Evolutionary conservation across 1,140 invertebrate species (phyloP), one percentile per base, ranked within the genome.

Genomic region (Ostrea edulis): DNA sequence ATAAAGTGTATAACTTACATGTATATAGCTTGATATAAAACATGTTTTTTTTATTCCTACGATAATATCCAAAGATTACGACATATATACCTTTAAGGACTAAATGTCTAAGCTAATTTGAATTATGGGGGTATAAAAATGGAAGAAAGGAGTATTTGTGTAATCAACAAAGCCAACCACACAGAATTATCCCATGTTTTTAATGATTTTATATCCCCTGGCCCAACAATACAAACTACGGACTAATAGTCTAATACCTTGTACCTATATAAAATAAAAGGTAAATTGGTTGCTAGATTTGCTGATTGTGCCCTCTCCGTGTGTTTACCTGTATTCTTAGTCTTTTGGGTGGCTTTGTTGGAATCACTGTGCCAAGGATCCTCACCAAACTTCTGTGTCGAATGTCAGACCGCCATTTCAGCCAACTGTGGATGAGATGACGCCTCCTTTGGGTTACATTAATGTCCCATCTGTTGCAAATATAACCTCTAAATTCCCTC

Each of bases 311-410:
- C 9, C n/a, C 9, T 3, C 0, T 7, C 9, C 11, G 7, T 81
- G 20, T n/a, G 3, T n/a, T 84, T 20, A 92, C 91, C 88, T 92
- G 91, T 71, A 92, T 84, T 62, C 88, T 89, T 2, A 92, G 77
- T 65, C 91, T 88, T 58, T 85, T 87, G 14, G 87, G 85, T 44
- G 90, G 88, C 82, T 87, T 90, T 3, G 89, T 54, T 35, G 91
- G 90, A 14, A 91, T 82, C 81, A 86, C 77, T 29, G 90, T 90
- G 9, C 88, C 91, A 12, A 91, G 58, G n/a, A 90, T 86, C 14
- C 91, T 81, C 0, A 92, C 83, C 20, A 92, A 9, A 85, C 88
- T 92, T 53, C 87, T 85, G 71, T 92, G 85, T 58, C 91, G 88
- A 55, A 92, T 85, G 91, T 89, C 65, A 53, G 85, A 84, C 53